Base-by-base conservation (phyloP, 1,140 invertebrate species). In the Polypedilum vanderplanki region DNA sequence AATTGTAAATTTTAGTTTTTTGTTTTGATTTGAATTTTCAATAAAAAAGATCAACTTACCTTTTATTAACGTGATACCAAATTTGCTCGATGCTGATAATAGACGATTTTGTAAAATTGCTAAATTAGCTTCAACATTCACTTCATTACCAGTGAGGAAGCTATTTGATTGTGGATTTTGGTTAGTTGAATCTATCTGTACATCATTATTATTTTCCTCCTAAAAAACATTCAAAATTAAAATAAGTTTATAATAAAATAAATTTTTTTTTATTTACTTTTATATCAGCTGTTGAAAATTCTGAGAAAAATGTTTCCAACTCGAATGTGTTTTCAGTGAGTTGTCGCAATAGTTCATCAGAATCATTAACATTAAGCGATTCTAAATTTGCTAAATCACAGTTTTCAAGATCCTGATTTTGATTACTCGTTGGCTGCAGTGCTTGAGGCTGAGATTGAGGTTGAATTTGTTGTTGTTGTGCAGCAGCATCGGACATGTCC, bases 271-370 rank as follows among this genome's bases (percentile, higher is more conserved):
- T 64, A 75, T 79, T 82, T 81, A 86, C 85, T 83, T 86, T 86
- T 76, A 86, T 85, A 78, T 85, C 82, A 77, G 80, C 81, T 77
- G 81, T 80, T 76, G 83, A 85, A 77, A 86, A 82, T 79, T 86
- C 85, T 75, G 84, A 85, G 41, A 86, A 81, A 76, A 86, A 81
- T 79, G 82, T 84, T 76, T 86, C 85, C 76, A 86, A 84, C 80
- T 86, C 85, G 74, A 86, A 85, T 20, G 80, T 80, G 77, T 80
- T 81, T 75, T 83, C 81, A 76, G 80, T 79, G 65, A 83, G 77
- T 78, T 80, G 81, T 73, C 81, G 80, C 77, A 83, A 81, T 73
- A 83, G 77, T 77, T 83, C 81, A 73, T 83, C 81, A 74, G 81
- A 82, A 65, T 81, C 80, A 76, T 78, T 80, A 73, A 80, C 81